Percentiles rank a stretch among this genome's conserved stretches.
Conservation (phyloP, 2,797 vertebrate species). For the Chaenodraco wilsoni region DNA sequence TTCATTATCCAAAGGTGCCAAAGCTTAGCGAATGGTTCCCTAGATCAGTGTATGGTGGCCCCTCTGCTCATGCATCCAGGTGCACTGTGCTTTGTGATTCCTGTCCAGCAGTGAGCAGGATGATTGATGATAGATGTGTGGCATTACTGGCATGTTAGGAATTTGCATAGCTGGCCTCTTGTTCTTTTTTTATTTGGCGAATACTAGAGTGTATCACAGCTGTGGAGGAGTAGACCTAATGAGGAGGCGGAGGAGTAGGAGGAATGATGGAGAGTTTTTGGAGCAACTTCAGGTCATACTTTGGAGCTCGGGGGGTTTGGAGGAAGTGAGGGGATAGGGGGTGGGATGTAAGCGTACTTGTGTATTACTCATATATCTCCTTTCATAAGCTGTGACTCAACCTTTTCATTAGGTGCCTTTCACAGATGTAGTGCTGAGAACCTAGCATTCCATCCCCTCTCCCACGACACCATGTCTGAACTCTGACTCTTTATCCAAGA, state of each 20-base stretch:
- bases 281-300: conserved; percentile 16
- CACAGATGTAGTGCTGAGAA: not conserved
- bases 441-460: not conserved
- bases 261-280: conserved; percentile 29
- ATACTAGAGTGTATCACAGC: conserved; percentile 31
- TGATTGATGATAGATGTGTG: conserved; percentile 48
- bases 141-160: conserved; percentile 55
- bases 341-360: conserved; percentile 22
- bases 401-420: conserved; percentile 30
- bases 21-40: conserved; percentile 22
- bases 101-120: conserved; percentile 25
- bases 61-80: conserved; percentile 31
- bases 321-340: conserved; percentile 8
- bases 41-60: conserved; percentile 34
- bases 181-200: not conserved
- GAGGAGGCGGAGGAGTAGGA: not conserved
- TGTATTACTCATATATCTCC: conserved; percentile 13
- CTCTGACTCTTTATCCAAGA: conserved; percentile 13
- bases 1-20: conserved; percentile 28
- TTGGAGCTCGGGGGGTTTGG: conserved; percentile 17
- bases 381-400: conserved; percentile 22
- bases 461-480: conserved; percentile 8
- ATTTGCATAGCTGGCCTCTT: conserved; percentile 40
- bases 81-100: conserved; percentile 44
- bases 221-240: conserved; percentile 33